Base-by-base conservation (phyloP, 2,113 vertebrate species). In the Brachyhypopomus gauderio region DNA sequence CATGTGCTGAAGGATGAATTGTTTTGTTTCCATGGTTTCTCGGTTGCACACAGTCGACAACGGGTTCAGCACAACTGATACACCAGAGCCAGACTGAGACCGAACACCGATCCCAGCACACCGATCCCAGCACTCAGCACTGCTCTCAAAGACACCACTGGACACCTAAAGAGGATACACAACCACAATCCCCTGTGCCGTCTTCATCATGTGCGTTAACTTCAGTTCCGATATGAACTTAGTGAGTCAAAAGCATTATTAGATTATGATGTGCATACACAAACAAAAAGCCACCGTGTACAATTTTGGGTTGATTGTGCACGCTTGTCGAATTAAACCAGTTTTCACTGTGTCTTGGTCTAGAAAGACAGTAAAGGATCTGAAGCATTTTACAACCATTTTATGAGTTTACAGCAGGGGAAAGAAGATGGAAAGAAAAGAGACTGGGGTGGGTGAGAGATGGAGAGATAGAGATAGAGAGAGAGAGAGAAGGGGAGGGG, bases 1-100 rank as follows among this genome's bases (percentile, higher is more conserved):
- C 58, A 67, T 84, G 75, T 63, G 73, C 75, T 16, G 78, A 91
- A 83, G 89, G 84, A 85, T 89, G 85, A 86, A 91, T 88, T 93
- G 92, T 93, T 94, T 92, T 92, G 92, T 93, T 94, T 90, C 92
- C 91, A 93, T 93, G 91, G 92, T 88, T 89, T 89, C 90, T 86
- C 85, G 83, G 88, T 87, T 91, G 85, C 87, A 89, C 89, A 90
- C 90, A 89, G 90, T 89, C 89, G 88, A 92, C 88, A 91, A 86
- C 84, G 83, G 89, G 58, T 30, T 23, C 82, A 79, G 30, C 34
- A 59, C 34, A 23, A 60, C 66, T 25, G 14, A 72, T 22, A 77
- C 66, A 72, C 73, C 56, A 67, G 66, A 63, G 52, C 64, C 41
- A 55, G 80, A 70, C 5, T 36, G 59, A 75, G 23, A 17, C 79